Evolutionary conservation across 1,140 invertebrate genomes (phyloP), one percentile per base, ranked within the genome.

Genomic region (Solenopsis invicta): DNA sequence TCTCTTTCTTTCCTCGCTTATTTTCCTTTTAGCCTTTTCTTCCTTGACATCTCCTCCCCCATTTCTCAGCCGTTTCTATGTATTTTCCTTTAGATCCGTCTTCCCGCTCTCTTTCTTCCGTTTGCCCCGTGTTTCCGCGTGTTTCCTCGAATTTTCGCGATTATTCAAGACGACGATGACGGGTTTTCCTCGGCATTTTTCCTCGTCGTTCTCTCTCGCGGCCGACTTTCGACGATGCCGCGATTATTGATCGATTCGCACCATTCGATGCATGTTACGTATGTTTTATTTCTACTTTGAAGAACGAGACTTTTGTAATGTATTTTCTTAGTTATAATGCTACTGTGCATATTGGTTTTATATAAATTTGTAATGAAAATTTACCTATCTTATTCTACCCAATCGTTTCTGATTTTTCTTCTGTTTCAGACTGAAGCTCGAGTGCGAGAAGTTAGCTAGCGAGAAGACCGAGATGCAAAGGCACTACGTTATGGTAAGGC

Each of bases 391-490:
- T 9, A 52, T 67, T 71, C n/a, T 16, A 66, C 6, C 24, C 21
- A 69, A 54, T 69, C 69, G 50, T 56, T 90, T 88, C 76, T 91
- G 84, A 66, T 86, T 93, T 91, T 24, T 94, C n/a, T 94, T 93
- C 91, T 87, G 87, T 97, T 97, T 92, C 96, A 98, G 97, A 95
- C 96, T 98, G 95, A 98, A 97, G 96, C 96, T 98, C 94, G 97
- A 98, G 96, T 98, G 97, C 95, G 98, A 99, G 96, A 99, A 99
- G 96, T 96, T 99, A 95, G 98, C 98, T 90, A 98, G 97, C 95
- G 99, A 99, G 96, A 99, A 99, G 97, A 99, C 98, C 95, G 98
- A 99, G 96, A 99, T 99, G 97, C 98, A 99, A 95, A 97, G 98
- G 96, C 98, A 99, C 96, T 99, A 99, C 96, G 98, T 99, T 93